These are phyloP conservation scores for Aleiodes leptofemur DNA, from an alignment of 2,888 invertebrate genomes.

Conservation along the genomic window DNA sequence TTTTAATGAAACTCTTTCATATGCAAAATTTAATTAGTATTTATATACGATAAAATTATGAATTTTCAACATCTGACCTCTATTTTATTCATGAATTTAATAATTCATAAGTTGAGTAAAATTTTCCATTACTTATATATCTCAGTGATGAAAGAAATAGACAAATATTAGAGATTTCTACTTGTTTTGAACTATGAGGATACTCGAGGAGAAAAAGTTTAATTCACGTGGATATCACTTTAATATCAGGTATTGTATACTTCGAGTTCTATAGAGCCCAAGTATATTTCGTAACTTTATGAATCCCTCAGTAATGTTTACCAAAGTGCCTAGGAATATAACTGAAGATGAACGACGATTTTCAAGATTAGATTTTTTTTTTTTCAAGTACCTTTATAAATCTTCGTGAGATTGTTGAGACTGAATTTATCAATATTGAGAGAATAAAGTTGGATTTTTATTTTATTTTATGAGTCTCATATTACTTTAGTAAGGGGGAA, in stretches of 20 bases:
- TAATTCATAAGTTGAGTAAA: neutral
- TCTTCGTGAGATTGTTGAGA: constrained; percentile 9
- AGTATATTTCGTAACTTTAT: constrained; percentile 46
- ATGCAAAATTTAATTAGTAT: no score
- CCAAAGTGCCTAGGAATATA: constrained; percentile 27
- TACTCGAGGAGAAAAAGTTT: constrained; percentile 22
- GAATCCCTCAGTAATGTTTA: constrained; percentile 38
- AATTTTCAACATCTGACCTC: no score
- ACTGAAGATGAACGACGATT: constrained; percentile 3
- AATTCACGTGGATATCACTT: constrained; percentile 23
- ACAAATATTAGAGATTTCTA: constrained; percentile 2
- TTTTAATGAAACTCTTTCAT: no score
- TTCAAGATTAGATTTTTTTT: neutral
- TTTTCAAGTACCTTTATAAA: constrained; percentile 11
- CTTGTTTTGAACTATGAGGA: constrained; percentile 8
- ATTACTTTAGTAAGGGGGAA: no score
- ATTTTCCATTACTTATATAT: neutral
- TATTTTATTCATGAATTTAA: no score
- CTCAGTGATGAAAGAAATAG: neutral
- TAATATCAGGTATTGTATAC: constrained; percentile 31
- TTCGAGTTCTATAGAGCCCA: neutral
- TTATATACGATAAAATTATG: no score
- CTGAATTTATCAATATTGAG: neutral
- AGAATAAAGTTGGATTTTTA: no score
- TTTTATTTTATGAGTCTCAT: no score